Evolutionary conservation across 2,888 invertebrate genomes (phyloP), one percentile per base, ranked within the genome.

Genomic region (Piscicola geometra): DNA sequence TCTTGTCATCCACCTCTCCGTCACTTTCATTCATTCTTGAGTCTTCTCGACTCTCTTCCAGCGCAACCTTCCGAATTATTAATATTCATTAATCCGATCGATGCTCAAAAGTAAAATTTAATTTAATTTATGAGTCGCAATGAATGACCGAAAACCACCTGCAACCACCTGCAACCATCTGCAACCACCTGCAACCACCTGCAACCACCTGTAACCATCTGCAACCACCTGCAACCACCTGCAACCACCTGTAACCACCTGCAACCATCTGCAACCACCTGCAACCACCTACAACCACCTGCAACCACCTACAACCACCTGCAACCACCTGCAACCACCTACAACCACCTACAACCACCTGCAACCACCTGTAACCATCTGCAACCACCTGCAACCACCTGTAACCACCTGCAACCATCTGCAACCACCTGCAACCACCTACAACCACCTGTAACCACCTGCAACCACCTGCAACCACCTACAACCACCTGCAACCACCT

Each of bases 1-100:
- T 67, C 30, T 35, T 35, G 15, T 67, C 77, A 78, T 56, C 56
- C 12, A 21, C 3, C 25, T 70, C 28, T 21, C 25, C 41, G n/a
- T 3, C 12, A 28, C n/a, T 47, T 18, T n/a, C 47, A 36, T 18
- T 70, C 36, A 70, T 41, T 33, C n/a, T 21, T 12, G 18, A 70
- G 71, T 30, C 32, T n/a, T 56, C 60, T 56, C n/a, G 3, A 25
- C 3, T 18, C 21, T 56, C n/a, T 56, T 21, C 3, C 60, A 18
- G 25, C 60, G n/a, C 9, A 56, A 56, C n/a, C 60, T 56, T 41
- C 41, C 5, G 41, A 41, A 41, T 41, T 41, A 21, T 56, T 3
- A 56, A 56, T 18, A 18, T 56, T 56, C 21, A 56, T 25, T 18
- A 9, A 56, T 18, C 60, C 41, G 41, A 5, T 9, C 41, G 9